Evolutionary conservation across 2,113 vertebrate genomes (phyloP).

Genomic region (Sander vitreus): DNA sequence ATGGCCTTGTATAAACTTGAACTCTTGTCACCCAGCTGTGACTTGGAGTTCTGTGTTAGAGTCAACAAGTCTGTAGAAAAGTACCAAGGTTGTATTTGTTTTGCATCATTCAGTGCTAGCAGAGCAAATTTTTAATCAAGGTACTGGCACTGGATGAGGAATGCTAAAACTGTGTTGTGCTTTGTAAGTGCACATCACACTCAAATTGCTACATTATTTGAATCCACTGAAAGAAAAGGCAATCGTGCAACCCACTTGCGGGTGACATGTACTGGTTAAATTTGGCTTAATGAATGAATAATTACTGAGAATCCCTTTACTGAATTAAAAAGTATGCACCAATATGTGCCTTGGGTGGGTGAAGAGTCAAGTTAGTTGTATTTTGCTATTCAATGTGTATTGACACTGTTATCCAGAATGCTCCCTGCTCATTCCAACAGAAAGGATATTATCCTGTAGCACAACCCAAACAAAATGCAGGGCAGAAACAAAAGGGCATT

Average conservation of each 20-base stretch:
- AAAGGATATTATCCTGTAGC: neutral
- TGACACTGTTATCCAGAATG: neutral
- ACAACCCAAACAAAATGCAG: neutral
- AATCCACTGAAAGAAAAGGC: neutral
- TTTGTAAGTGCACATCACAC: constrained; percentile 1
- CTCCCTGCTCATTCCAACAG: neutral
- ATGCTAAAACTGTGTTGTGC: neutral
- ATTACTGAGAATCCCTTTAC: neutral
- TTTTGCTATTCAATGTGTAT: constrained; percentile 21
- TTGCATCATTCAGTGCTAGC: neutral
- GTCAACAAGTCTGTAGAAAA: neutral
- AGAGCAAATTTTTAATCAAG: constrained; percentile 8
- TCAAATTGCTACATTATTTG: neutral
- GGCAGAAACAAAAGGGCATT: neutral
- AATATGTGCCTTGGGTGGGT: neutral
- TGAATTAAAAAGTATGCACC: constrained; percentile 11
- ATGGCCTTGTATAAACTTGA: constrained; percentile 2
- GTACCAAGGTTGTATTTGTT: neutral
- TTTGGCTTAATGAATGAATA: constrained; percentile 11
- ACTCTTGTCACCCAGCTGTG: neutral
- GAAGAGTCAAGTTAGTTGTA: constrained; percentile 23
- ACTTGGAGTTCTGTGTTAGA: neutral
- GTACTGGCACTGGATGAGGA: neutral
- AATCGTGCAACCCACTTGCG: constrained; percentile 1
- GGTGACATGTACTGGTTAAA: neutral